These are phyloP conservation scores for Drosophila tropicalis DNA, from an alignment of 1,140 invertebrate genomes.

Conservation along the genomic window DNA sequence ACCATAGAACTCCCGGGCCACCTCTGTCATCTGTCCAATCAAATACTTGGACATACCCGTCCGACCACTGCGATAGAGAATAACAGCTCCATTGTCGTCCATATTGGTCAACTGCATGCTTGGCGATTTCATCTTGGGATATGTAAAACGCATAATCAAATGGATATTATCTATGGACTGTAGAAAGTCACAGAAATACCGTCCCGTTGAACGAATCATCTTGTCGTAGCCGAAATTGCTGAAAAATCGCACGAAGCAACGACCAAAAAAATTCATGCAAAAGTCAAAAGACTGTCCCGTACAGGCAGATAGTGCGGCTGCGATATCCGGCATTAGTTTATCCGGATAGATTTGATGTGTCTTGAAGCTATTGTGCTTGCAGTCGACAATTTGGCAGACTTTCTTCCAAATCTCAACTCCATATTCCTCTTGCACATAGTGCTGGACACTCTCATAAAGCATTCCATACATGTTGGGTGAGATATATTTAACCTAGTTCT, in stretches of 20 bases:
- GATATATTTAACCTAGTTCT: neutral
- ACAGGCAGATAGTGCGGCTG: slow-evolving; percentile 85
- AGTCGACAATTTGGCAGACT: slow-evolving; percentile 88
- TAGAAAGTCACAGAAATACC: slow-evolving; percentile 94
- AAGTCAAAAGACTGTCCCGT: slow-evolving; percentile 86
- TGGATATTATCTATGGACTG: slow-evolving; percentile 95
- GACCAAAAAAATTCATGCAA: slow-evolving; percentile 93
- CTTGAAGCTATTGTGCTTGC: slow-evolving; percentile 89
- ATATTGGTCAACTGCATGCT: slow-evolving; percentile 93
- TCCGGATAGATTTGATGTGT: slow-evolving; percentile 93
- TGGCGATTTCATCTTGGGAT: slow-evolving; percentile 94
- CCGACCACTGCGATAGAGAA: slow-evolving; percentile 91
- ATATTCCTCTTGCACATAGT: slow-evolving; percentile 92
- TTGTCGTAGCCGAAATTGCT: slow-evolving; percentile 93
- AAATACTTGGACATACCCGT: slow-evolving; percentile 93
- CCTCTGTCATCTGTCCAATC: slow-evolving; percentile 92
- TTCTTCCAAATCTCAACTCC: slow-evolving; percentile 91
- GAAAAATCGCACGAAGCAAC: slow-evolving; percentile 94
- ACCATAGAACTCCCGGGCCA: slow-evolving; percentile 91
- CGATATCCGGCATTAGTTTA: slow-evolving; percentile 89
- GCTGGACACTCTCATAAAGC: slow-evolving; percentile 91
- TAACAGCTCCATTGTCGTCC: slow-evolving; percentile 89
- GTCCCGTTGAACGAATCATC: slow-evolving; percentile 91
- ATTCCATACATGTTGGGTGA: slow-evolving; percentile 90
- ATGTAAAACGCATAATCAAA: slow-evolving; percentile 94